Conservation (phyloP, 2,797 vertebrate genomes). For the Chrosomus eos region DNA sequence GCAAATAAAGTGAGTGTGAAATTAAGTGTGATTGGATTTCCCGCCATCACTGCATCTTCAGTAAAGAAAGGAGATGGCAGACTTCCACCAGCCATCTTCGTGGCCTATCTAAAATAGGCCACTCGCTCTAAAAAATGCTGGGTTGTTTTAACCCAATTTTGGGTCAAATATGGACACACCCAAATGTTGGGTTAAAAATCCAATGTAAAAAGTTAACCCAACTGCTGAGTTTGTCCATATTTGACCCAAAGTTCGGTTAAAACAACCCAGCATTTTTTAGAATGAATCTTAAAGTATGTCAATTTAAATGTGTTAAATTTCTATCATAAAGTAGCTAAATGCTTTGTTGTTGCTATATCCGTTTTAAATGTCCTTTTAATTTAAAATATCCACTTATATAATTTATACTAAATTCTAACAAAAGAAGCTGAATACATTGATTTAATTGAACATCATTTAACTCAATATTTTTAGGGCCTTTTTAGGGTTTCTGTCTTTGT, state of each 20-base stretch:
- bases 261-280: too few relatives aligned
- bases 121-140: too few relatives aligned
- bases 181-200: too few relatives aligned
- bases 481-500: background rate
- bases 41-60: background rate
- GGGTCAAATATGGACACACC: too few relatives aligned
- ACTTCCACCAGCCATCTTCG: background rate
- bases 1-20: constrained; percentile 1
- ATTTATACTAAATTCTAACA: background rate
- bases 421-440: too few relatives aligned
- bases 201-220: too few relatives aligned
- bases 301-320: background rate
- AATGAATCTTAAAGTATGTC: background rate
- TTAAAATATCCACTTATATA: background rate
- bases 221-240: too few relatives aligned
- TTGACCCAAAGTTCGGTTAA: too few relatives aligned
- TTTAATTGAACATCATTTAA: too few relatives aligned
- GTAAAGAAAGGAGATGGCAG: background rate
- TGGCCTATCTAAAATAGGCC: background rate
- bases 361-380: background rate
- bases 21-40: constrained; percentile 16
- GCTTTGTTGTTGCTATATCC: background rate
- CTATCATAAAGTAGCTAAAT: background rate
- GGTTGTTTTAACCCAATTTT: too few relatives aligned
- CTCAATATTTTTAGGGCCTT: background rate